Base-by-base conservation (phyloP, 92 coral and sea anemone species). In the Zoanthus sansibaricus region DNA sequence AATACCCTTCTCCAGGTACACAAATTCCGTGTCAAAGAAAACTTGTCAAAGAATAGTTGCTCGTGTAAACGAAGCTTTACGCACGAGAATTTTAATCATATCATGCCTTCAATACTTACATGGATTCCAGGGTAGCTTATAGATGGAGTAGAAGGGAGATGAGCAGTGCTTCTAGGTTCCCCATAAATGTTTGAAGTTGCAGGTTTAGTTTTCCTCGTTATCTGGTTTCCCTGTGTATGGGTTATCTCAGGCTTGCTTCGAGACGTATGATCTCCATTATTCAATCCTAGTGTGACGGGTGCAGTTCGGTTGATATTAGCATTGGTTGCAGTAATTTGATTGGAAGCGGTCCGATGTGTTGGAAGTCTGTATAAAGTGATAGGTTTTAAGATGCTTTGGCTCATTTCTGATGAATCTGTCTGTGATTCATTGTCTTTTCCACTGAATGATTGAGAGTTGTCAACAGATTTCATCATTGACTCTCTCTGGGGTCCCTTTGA, bases 321-420 rank as follows among this genome's bases (percentile, higher is more conserved):
- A 32, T 16, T n/a, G 56, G 4, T 67, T 25, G 56, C 7, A 45
- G 20, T 5, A 20, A 20, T 64, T 18, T 21, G 62, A 48, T 18
- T 48, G 10, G 59, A 10, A 17, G 51, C 2, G 15, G 6, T 30
- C 45, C 20, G 75, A 62, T 64, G 12, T 17, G 21, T 44, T 32
- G 61, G 48, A 59, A 45, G 75, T 0, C 9, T 46, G 31, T 20
- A n/a, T n/a, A 49, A 64, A 30, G 13, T 47, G 32, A 52, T 46
- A 52, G 64, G 47, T 42, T 20, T 64, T 14, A 78, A 78, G 49
- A 78, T 61, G 42, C 83, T 78, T 54, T 78, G 82, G 32, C 82
- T 72, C 18, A 17, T 55, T 77, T 77, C 49, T 58, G 83, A 55
- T 52, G 44, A 31, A 15, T 78, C 83, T 78, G 66, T 58, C 21